These are phyloP conservation scores for Sorex araneus DNA, from an alignment of 2,113 vertebrate species.

Conservation along the genomic window DNA sequence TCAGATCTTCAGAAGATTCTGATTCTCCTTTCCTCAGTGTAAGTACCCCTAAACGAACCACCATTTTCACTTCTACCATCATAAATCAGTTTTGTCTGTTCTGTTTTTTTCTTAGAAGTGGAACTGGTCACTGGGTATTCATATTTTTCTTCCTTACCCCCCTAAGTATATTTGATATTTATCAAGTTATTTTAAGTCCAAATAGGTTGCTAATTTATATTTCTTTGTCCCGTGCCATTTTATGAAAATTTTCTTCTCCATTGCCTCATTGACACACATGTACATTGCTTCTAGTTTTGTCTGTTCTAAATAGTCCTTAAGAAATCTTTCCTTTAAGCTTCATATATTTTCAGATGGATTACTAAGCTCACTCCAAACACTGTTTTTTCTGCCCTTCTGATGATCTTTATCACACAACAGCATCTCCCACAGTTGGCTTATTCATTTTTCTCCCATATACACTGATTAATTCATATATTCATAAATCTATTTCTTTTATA, in stretches of 20 bases:
- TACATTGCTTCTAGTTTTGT: neutral
- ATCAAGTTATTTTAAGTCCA: neutral
- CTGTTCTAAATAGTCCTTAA: neutral
- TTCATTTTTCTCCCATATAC: neutral
- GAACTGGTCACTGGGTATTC: neutral
- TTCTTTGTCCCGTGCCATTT: neutral
- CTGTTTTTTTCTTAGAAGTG: neutral
- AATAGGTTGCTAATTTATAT: neutral
- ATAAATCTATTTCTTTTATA: conserved; percentile 19
- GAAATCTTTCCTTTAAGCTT: neutral
- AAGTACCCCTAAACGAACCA: neutral
- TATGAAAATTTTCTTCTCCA: neutral
- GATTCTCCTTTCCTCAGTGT: neutral
- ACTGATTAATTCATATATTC: neutral
- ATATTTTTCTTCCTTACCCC: neutral
- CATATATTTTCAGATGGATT: neutral
- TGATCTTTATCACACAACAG: neutral
- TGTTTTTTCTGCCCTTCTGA: neutral
- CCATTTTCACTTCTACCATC: neutral
- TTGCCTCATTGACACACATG: neutral
- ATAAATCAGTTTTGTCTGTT: neutral
- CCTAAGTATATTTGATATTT: neutral
- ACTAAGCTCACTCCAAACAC: neutral
- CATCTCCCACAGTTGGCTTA: neutral
- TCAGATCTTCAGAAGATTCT: neutral